Base-by-base conservation (phyloP, 1,140 invertebrate genomes). In the Rhopalosiphum padi region DNA sequence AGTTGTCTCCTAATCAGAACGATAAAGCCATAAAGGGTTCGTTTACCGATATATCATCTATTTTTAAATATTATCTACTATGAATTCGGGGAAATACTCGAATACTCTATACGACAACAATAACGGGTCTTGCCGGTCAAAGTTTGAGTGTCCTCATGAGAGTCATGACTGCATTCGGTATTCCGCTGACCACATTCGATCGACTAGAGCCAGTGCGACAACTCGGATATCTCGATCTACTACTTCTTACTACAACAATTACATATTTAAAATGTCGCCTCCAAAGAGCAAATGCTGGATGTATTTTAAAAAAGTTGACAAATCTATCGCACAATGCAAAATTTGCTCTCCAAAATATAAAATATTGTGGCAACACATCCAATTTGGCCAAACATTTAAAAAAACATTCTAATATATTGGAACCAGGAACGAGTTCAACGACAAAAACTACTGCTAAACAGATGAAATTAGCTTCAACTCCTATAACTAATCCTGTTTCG, bases 311-410 rank as follows among this genome's bases (percentile, higher is more conserved):
- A 90, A 90, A 90, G 35, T 90, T 0, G 89, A 90, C 51, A 90
- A 90, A 90, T 25, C 68, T 30, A 90, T 30, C 30, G 89, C 53
- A 46, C n/a, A 60, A 43, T 90, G 89, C 53, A 90, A 60, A 60
- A 90, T 90, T 90, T 90, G 51, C 22, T 60, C 89, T 23, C n/a
- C 53, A 90, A 60, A 60, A 3, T 25, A n/a, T 60, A 35, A 90
- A 90, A 90, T 90, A 90, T 46, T 25, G 89, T 90, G 89, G 89
- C 21, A 90, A 90, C 41, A 90, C 89, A n/a, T 90, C 89, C 15
- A 90, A 60, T 46, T 90, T 90, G 25, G 5, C 21, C 25, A 68
- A 90, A 90, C 89, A 60, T 90, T 90, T 90, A 53, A 60, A 60
- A 60, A 90, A 60, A 68, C 53, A 90, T 41, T 5, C n/a, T 53